Base-by-base conservation (phyloP, 2,888 invertebrate genomes). In the Gastrophysa polygoni region DNA sequence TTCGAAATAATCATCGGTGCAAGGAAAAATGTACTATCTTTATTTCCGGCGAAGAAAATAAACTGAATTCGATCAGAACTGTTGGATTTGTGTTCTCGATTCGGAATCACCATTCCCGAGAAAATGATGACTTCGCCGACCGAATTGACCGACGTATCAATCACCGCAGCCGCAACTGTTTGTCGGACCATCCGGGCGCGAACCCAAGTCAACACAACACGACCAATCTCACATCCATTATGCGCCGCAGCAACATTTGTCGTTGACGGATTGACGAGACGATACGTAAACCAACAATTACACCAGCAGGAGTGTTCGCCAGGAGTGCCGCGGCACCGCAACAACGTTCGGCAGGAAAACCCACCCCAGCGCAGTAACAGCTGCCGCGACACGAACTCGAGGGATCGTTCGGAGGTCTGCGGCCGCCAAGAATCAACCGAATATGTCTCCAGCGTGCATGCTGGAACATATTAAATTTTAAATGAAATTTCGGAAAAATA, bases 381-480 rank as follows among this genome's bases (percentile, higher is more conserved):
- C 73, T 74, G 74, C 71, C 71, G 63, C 69, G 67, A 74, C 74
- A 74, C 69, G 72, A 71, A 68, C 68, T 71, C 70, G 66, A 68
- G 73, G 73, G 72, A 71, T 72, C 68, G 70, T 70, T 50, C 24
- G 64, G 71, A 68, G 70, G 70, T 70, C 68, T 66, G 61, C 32
- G 61, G 58, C 47, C 56, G 51, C 61, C 57, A 54, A 50, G 59
- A 59, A 55, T 54, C 49, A 54, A 44, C 52, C 64, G 67, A 65
- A 63, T 65, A 57, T 62, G 67, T 67, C 59, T 62, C 61, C 52
- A 1, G 16, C 38, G 48, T 59, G 60, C 60, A 66, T 64, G 64
- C 65, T 49, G 57, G 58, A 52, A 49, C 63, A 69, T 69, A 69
- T 69, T 69, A 69, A 69, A 69, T 69, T 69, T 69, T 69, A 68